These are phyloP conservation scores for Tridacna gigas DNA, from an alignment of 2,888 invertebrate species.

Conservation along the genomic window DNA sequence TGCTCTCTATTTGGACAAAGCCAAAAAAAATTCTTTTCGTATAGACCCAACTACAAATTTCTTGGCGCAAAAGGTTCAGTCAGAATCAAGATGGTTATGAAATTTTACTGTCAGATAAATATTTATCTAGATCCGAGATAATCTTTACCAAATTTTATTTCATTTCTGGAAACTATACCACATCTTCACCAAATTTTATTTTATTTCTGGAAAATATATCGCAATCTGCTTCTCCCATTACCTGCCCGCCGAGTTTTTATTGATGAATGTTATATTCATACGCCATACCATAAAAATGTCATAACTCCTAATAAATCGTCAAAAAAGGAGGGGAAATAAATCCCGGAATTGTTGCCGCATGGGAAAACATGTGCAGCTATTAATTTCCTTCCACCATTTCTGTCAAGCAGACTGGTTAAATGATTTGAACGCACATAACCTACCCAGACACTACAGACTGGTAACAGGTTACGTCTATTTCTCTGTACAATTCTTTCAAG, in stretches of 20 bases:
- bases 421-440: conserved; percentile 35
- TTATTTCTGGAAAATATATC: conserved; percentile 27
- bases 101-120: not conserved
- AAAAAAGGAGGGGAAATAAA: conserved; percentile 17
- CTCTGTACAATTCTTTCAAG: too few relatives aligned
- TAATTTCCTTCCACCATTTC: conserved; percentile 14
- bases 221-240: conserved; percentile 43
- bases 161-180: conserved; percentile 26
- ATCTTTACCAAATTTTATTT: conserved; percentile 18
- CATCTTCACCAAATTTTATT: conserved; percentile 1
- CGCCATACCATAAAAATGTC: conserved; percentile 50
- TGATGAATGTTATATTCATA: conserved; percentile 40
- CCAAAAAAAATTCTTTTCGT: too few relatives aligned
- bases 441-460: too few relatives aligned
- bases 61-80: too few relatives aligned
- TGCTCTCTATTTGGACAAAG: too few relatives aligned
- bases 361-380: conserved; percentile 27
- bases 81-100: conserved; percentile 1
- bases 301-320: conserved; percentile 57
- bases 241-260: conserved; percentile 16
- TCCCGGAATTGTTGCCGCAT: conserved; percentile 18
- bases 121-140: conserved; percentile 1
- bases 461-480: not conserved
- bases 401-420: conserved; percentile 24
- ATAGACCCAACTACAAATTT: too few relatives aligned